phyloP scores from a whole-genome alignment of 2,888 invertebrate species.

The Apoderus coryli region DNA sequence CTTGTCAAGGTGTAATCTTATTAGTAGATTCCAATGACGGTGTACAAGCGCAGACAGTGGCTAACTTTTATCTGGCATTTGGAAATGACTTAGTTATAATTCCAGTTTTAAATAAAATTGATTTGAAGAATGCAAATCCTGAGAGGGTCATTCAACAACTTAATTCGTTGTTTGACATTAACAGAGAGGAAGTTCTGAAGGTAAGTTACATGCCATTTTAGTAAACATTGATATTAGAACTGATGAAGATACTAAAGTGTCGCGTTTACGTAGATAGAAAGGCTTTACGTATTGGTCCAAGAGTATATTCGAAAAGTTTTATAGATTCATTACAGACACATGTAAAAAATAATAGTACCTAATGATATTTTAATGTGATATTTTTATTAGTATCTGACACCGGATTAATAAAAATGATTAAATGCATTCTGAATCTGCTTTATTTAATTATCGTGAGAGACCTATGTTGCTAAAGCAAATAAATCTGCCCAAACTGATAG shows the following conservation, averaged over 20 bases:
- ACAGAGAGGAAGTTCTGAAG: constrained; percentile 54
- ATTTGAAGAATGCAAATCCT: constrained; percentile 81
- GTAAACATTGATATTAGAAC: not conserved
- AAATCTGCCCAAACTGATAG: too few species aligned
- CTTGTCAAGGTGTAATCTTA: constrained; percentile 89
- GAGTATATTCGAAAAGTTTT: too few species aligned
- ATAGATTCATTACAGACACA: too few species aligned
- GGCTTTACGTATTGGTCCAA: too few species aligned
- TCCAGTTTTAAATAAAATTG: constrained; percentile 94
- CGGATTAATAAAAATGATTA: too few species aligned
- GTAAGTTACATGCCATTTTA: constrained; percentile 33
- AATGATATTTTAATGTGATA: not conserved
- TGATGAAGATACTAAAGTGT: too few species aligned
- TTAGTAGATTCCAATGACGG: constrained; percentile 94
- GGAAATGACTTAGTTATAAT: constrained; percentile 67
- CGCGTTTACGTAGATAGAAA: too few species aligned
- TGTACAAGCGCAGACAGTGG: constrained; percentile 94
- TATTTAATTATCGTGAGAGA: too few species aligned
- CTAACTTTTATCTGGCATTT: constrained; percentile 87
- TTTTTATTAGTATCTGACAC: too few species aligned
- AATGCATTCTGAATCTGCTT: too few species aligned
- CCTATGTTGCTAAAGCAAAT: too few species aligned
- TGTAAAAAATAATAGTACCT: too few species aligned
- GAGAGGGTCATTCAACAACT: constrained; percentile 69
- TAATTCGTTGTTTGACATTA: constrained; percentile 66